Evolutionary conservation across 2,797 vertebrate genomes (phyloP).

Genomic region (Eupleurogrammus muticus): DNA sequence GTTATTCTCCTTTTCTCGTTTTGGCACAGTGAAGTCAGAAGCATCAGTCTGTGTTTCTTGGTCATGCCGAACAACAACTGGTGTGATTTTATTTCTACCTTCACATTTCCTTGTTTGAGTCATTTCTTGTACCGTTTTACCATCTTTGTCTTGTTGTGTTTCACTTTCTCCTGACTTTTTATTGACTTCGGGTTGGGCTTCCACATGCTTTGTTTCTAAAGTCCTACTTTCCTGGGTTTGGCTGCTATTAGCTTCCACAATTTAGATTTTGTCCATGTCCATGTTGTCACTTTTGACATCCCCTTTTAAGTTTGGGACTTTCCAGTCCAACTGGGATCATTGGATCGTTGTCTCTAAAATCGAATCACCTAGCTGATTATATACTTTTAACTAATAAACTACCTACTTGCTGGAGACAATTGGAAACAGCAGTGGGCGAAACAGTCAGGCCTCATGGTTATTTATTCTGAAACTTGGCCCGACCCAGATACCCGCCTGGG

Average conservation of each 20-base stretch:
- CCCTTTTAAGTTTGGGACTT: not conserved
- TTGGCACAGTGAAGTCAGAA: not conserved
- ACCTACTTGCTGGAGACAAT: too few relatives aligned
- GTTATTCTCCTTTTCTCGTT: not conserved
- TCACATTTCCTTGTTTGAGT: conserved; percentile 48
- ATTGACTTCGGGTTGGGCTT: conserved; percentile 1
- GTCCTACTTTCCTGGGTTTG: conserved; percentile 5
- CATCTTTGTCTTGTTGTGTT: not conserved
- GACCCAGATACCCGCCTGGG: too few relatives aligned
- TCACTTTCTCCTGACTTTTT: not conserved
- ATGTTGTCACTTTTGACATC: conserved; percentile 13
- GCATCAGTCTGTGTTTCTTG: conserved; percentile 72
- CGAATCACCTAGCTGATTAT: not conserved
- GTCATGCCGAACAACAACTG: not conserved
- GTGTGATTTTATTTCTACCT: not conserved
- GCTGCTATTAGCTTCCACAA: not conserved
- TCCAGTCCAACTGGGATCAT: conserved; percentile 3
- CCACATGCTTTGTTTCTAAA: not conserved
- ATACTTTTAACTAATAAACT: too few relatives aligned
- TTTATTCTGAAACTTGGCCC: too few relatives aligned
- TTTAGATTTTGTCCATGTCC: conserved; percentile 16
- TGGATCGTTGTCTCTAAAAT: conserved; percentile 30
- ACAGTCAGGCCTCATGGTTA: too few relatives aligned
- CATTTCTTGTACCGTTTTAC: conserved; percentile 40
- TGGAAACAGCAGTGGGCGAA: too few relatives aligned